Percentiles rank a stretch among this genome's conserved stretches.
Evolutionary conservation across 64 coral and sea anemone species (phyloP).

Genomic region (Montipora foliosa): DNA sequence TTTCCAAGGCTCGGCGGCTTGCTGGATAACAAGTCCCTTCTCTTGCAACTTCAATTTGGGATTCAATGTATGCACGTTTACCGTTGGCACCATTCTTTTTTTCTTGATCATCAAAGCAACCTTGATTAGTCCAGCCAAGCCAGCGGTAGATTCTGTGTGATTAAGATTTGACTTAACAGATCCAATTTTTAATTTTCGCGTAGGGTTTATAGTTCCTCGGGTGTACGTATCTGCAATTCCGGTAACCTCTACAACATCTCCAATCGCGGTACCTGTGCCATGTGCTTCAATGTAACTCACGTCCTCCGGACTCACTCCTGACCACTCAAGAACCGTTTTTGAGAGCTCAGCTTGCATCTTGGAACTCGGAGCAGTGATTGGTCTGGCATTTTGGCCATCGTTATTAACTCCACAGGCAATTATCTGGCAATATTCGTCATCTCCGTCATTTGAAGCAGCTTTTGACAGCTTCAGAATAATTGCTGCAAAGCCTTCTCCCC

Average conservation of each 20-base stretch:
- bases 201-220: background rate
- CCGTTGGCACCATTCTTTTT: constrained; percentile 66
- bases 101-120: constrained; percentile 78
- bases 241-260: constrained; percentile 60
- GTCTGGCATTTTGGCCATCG: constrained; percentile 72
- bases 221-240: constrained; percentile 49
- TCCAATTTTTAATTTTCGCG: constrained; percentile 46
- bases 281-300: constrained; percentile 71
- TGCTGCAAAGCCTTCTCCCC: constrained; percentile 75
- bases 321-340: constrained; percentile 55
- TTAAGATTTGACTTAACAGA: constrained; percentile 91
- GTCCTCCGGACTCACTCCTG: constrained; percentile 49
- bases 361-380: constrained; percentile 69
- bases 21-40: constrained; percentile 60
- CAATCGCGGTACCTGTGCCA: constrained; percentile 79
- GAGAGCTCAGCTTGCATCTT: constrained; percentile 67
- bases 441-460: constrained; percentile 28
- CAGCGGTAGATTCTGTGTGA: constrained; percentile 88
- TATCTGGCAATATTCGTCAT: constrained; percentile 68
- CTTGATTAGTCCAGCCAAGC: constrained; percentile 83
- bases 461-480: constrained; percentile 58
- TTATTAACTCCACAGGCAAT: constrained; percentile 74
- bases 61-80: constrained; percentile 72
- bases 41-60: constrained; percentile 68
- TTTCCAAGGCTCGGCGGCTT: constrained; percentile 40